Evolutionary conservation across 2,888 invertebrate species (phyloP).

Genomic region (Leucophenga montana): DNA sequence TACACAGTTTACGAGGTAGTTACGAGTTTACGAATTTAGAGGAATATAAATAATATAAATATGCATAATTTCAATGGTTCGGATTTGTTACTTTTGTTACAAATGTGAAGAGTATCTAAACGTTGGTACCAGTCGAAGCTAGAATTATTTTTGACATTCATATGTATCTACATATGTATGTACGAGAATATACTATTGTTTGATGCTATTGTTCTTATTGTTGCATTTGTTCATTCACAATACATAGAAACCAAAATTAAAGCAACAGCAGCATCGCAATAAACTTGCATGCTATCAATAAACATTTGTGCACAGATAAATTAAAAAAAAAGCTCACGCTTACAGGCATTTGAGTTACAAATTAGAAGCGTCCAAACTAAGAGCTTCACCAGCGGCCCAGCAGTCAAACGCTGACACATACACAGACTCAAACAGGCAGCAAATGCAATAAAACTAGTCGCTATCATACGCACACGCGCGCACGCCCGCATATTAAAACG

Average conservation of each 20-base stretch:
- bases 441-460: background rate
- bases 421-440: background rate
- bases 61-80: too few relatives aligned
- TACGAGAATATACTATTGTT: background rate
- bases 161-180: too few relatives aligned
- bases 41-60: too few relatives aligned
- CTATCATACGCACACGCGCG: constrained; percentile 25
- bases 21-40: too few relatives aligned
- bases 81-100: too few relatives aligned
- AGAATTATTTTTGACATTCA: too few relatives aligned
- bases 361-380: constrained; percentile 51
- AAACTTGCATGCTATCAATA: constrained; percentile 61
- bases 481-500: constrained; percentile 24
- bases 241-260: background rate
- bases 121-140: too few relatives aligned
- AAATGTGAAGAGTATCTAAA: too few relatives aligned
- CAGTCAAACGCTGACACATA: constrained; percentile 5
- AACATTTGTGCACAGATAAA: constrained; percentile 62
- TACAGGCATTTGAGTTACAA: constrained; percentile 55
- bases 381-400: constrained; percentile 25
- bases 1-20: too few relatives aligned
- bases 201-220: background rate
- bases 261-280: constrained; percentile 40
- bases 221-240: constrained; percentile 3
- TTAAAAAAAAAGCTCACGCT: constrained; percentile 42